Evolutionary conservation across 2,113 vertebrate species (phyloP), one percentile per base, ranked within the genome.

Genomic region (Capreolus pygargus): DNA sequence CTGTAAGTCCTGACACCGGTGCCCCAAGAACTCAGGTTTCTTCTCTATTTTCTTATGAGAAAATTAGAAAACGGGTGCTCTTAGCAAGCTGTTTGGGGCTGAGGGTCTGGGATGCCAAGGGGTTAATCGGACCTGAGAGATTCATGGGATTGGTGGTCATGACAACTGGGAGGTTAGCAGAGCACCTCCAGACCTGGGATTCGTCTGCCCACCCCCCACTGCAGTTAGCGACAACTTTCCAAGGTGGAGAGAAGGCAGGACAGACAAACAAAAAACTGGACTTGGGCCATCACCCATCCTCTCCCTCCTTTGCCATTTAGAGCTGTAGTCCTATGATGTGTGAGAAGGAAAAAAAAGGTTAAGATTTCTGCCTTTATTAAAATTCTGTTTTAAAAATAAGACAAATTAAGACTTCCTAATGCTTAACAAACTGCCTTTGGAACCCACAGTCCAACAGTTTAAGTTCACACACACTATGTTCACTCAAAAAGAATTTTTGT

Each of bases 401-500:
- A 88, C 85, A 79, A 81, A 84, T 85, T 21, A 85, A 57, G 27
- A 88, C 88, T 86, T 93, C 33, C 33, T 84, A 76, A 70, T 43
- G 47, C 60, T 67, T 76, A 76, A 91, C 39, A 52, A 36, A 57
- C 30, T 83, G 4, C 23, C 15, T 12, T 17, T 54, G 57, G 54
- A 86, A 78, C 30, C 47, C 39, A 9, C 12, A 39, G 67, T 58
- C 17, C 25, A 90, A 78, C 12, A 43, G 6, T 95, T 36, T 60
- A 76, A 70, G 33, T 82, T 95, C 36, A 86, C 47, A 91, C 5
- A 78, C 5, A 87, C 30, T 43, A 9, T 43, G 17, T 91, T 83
- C 90, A 90, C 55, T 45, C 79, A 25, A 54, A 82, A 64, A 95
- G 70, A 47, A 85, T 94, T 78, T 91, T 86, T 27, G 50, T 58